phyloP scores from a whole-genome alignment of 1,140 invertebrate genomes.

The Papilio aristodemus region DNA sequence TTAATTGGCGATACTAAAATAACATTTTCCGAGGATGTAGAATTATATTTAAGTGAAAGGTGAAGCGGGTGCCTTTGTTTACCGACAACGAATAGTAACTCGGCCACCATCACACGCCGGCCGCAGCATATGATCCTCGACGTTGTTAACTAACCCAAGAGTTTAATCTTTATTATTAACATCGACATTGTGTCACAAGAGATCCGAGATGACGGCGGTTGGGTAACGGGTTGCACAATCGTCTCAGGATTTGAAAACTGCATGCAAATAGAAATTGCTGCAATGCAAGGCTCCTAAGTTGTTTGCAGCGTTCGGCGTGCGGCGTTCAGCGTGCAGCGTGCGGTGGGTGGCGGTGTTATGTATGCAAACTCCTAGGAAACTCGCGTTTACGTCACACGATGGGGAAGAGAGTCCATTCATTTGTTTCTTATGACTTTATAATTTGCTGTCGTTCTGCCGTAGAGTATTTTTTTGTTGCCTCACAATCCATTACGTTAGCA shows the following conservation, averaged over 20 bases:
- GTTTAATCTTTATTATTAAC: too few relatives aligned
- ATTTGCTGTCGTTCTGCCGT: not conserved
- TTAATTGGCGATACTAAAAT: too few relatives aligned
- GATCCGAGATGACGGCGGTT: not conserved
- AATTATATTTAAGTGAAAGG: too few relatives aligned
- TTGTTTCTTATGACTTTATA: not conserved
- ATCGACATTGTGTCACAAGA: too few relatives aligned
- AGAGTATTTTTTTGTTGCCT: not conserved
- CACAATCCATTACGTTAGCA: not conserved
- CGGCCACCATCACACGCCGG: too few relatives aligned
- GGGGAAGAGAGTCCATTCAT: constrained; percentile 1
- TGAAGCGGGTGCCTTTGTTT: too few relatives aligned
- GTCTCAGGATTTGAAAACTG: not conserved
- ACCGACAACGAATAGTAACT: too few relatives aligned
- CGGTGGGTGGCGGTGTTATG: not conserved
- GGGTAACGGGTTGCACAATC: not conserved
- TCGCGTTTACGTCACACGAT: not conserved
- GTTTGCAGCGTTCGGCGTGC: too few relatives aligned
- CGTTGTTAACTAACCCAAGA: too few relatives aligned
- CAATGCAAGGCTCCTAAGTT: not conserved
- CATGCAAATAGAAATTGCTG: not conserved
- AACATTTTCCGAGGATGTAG: too few relatives aligned
- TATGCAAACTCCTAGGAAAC: not conserved
- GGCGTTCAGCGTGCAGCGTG: too few relatives aligned
- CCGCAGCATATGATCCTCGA: too few relatives aligned